These are phyloP conservation scores for Melanerpes formicivorus DNA, from an alignment of 2,113 vertebrate species.

Conservation along the genomic window DNA sequence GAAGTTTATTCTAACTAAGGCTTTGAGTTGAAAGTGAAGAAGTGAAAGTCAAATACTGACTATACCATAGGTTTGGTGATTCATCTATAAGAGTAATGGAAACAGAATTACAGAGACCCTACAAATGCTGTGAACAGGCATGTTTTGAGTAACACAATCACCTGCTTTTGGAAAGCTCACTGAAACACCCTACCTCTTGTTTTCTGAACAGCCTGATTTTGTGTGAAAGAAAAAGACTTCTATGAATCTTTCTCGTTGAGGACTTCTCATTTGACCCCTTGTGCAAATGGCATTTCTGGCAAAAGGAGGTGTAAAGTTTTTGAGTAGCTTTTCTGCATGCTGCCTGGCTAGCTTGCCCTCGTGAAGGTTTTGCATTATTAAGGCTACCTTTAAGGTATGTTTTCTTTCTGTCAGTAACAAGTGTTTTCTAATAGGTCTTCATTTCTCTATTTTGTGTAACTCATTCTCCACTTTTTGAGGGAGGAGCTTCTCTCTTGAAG, in stretches of 20 bases:
- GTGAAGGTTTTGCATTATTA: background rate
- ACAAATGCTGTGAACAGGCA: background rate
- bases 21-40: background rate
- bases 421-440: background rate
- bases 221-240: background rate
- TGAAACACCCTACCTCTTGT: background rate
- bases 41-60: background rate
- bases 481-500: background rate
- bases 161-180: background rate
- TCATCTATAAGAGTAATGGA: background rate
- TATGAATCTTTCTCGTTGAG: background rate
- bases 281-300: background rate
- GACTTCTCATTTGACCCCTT: background rate
- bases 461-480: background rate
- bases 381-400: background rate
- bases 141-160: background rate
- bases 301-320: background rate
- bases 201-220: background rate
- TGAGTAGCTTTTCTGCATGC: background rate
- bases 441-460: background rate
- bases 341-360: background rate
- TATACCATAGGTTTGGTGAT: background rate
- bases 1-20: background rate
- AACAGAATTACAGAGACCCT: background rate
- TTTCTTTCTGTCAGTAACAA: background rate